phyloP scores from a whole-genome alignment of 2,888 invertebrate genomes.

The Lepidocyrtoides sp. region DNA sequence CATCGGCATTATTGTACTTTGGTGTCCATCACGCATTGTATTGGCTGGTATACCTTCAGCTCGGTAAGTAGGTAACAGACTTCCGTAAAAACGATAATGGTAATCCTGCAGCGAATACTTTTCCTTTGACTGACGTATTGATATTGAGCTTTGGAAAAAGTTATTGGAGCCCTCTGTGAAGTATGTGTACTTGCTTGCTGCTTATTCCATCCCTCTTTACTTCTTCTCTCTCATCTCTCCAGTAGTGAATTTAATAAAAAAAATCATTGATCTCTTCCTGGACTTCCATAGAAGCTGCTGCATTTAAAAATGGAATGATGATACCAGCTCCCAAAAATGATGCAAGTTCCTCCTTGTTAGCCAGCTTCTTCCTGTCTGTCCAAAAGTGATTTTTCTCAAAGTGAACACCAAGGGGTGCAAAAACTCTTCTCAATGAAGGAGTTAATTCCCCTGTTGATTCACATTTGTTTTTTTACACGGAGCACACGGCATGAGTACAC shows the following conservation, averaged over 20 bases:
- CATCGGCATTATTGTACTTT: conserved; percentile 65
- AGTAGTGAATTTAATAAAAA: conserved; percentile 2
- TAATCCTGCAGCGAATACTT: conserved; percentile 54
- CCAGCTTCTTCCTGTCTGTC: conserved; percentile 40
- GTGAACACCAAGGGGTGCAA: conserved; percentile 65
- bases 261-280: not conserved
- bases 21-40: conserved; percentile 44
- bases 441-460: conserved; percentile 72
- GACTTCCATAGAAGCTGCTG: conserved; percentile 44
- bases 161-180: conserved; percentile 47
- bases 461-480: conserved; percentile 77
- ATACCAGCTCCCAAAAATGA: not conserved
- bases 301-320: not conserved
- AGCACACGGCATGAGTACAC: conserved; percentile 54
- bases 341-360: conserved; percentile 28
- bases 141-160: conserved; percentile 45
- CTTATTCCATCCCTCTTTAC: not conserved
- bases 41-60: not conserved
- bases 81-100: conserved; percentile 51
- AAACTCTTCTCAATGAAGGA: conserved; percentile 55
- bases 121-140: conserved; percentile 57
- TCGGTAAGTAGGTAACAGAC: not conserved
- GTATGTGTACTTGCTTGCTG: conserved; percentile 1
- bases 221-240: not conserved
- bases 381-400: conserved; percentile 40